Evolutionary conservation across 2,888 invertebrate genomes (phyloP).

Genomic region (Ochropleura plecta): DNA sequence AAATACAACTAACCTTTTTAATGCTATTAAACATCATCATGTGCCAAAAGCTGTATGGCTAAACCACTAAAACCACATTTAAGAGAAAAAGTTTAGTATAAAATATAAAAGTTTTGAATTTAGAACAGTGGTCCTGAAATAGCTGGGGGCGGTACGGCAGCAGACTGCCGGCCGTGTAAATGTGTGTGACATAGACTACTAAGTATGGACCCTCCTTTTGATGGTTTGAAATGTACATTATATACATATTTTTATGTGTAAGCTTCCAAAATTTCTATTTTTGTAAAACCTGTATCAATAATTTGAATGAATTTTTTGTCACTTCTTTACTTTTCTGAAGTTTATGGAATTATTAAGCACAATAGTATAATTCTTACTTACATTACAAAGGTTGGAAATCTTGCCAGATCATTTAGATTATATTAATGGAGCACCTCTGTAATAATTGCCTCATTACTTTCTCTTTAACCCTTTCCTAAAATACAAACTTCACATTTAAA

Average conservation of each 20-base stretch:
- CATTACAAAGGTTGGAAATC: neutral
- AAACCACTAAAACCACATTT: slow-evolving; percentile 38
- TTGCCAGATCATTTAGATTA: neutral
- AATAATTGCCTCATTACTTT: neutral
- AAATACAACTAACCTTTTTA: slow-evolving; percentile 11
- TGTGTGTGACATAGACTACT: slow-evolving; percentile 42
- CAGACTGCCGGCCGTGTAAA: slow-evolving; percentile 48
- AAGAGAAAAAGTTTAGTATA: slow-evolving; percentile 39
- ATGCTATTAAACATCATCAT: slow-evolving; percentile 24
- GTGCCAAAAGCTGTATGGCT: slow-evolving; percentile 7
- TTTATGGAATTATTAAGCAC: no score
- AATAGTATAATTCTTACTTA: neutral
- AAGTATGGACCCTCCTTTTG: slow-evolving; percentile 34
- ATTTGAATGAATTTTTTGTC: no score
- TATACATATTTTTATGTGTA: no score
- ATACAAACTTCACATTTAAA: slow-evolving; percentile 46
- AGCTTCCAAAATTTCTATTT: no score
- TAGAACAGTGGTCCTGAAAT: slow-evolving; percentile 57
- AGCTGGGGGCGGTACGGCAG: slow-evolving; percentile 53
- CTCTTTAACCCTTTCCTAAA: slow-evolving; percentile 16
- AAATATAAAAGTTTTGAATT: slow-evolving; percentile 57
- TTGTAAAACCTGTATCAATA: no score
- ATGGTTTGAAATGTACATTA: neutral
- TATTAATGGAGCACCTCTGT: neutral
- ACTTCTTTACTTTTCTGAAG: no score